Conservation (phyloP, 2,797 vertebrate genomes). For the Crax fasciolata region DNA sequence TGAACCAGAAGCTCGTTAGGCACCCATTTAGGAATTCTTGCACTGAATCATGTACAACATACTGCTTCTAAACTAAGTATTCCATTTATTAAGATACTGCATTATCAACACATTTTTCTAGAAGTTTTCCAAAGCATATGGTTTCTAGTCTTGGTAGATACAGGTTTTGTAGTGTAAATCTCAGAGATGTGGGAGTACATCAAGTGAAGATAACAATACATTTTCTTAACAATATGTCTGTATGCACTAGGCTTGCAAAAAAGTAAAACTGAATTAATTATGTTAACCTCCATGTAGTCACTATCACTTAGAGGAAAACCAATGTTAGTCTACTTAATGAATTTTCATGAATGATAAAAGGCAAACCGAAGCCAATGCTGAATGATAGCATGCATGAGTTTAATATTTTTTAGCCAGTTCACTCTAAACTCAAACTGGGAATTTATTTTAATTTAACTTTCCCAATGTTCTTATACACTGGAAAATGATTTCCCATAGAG, state of each 20-base stretch:
- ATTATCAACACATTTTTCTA: not conserved
- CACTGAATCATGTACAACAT: fast-evolving
- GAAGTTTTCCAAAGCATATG: not conserved
- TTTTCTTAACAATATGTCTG: not conserved
- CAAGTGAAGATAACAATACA: not conserved
- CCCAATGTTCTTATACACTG: not conserved
- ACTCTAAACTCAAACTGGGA: not conserved
- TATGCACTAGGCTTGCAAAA: not conserved
- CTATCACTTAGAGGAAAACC: not conserved
- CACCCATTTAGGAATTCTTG: not conserved
- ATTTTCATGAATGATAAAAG: not conserved
- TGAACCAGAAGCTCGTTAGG: not conserved
- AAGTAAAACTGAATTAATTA: not conserved
- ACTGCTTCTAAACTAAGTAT: not conserved
- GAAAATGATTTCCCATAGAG: not conserved
- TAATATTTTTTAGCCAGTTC: not conserved
- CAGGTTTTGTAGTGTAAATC: not conserved
- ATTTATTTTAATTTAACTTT: constrained; percentile 4
- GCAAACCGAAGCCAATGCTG: not conserved
- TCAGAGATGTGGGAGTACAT: not conserved
- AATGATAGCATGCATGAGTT: not conserved
- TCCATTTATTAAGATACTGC: not conserved
- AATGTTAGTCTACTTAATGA: not conserved
- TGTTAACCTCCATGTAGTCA: not conserved
- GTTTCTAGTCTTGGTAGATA: not conserved